These are phyloP conservation scores for Ips nitidus DNA, from an alignment of 1,140 invertebrate genomes.

Conservation along the genomic window DNA sequence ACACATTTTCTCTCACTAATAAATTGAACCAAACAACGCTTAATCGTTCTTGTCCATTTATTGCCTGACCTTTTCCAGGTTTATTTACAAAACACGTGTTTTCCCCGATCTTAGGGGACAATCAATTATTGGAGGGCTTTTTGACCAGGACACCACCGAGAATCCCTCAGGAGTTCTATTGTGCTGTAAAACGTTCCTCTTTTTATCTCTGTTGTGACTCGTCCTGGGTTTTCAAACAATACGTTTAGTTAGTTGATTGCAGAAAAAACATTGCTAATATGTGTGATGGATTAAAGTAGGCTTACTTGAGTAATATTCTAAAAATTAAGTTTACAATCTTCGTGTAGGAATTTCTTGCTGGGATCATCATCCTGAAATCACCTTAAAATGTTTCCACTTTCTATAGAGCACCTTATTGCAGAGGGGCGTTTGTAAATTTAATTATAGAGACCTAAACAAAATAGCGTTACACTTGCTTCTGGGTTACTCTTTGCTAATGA, in stretches of 20 bases:
- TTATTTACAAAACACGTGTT: conserved; percentile 18
- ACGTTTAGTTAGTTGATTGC: background rate
- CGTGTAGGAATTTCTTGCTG: background rate
- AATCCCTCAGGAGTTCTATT: conserved; percentile 5
- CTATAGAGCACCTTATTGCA: conserved; percentile 14
- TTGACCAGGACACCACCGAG: conserved; percentile 7
- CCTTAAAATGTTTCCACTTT: conserved; percentile 18
- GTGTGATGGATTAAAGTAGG: too few relatives aligned
- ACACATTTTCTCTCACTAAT: too few relatives aligned
- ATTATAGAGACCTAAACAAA: conserved; percentile 8
- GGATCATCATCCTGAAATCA: background rate
- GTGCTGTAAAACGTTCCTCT: conserved; percentile 13
- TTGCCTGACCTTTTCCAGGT: background rate
- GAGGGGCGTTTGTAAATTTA: conserved; percentile 18
- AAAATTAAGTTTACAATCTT: background rate
- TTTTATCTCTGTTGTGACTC: conserved; percentile 10
- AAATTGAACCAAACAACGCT: background rate
- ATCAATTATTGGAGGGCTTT: conserved; percentile 19
- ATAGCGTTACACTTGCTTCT: background rate
- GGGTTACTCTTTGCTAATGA: too few relatives aligned
- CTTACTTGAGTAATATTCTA: too few relatives aligned
- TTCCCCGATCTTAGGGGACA: conserved; percentile 6
- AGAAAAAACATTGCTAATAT: too few relatives aligned
- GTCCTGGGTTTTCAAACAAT: background rate
- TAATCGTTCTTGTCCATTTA: background rate